Evolutionary conservation across 2,113 vertebrate species (phyloP), one percentile per base, ranked within the genome.

Genomic region (Crotophaga sulcirostris): DNA sequence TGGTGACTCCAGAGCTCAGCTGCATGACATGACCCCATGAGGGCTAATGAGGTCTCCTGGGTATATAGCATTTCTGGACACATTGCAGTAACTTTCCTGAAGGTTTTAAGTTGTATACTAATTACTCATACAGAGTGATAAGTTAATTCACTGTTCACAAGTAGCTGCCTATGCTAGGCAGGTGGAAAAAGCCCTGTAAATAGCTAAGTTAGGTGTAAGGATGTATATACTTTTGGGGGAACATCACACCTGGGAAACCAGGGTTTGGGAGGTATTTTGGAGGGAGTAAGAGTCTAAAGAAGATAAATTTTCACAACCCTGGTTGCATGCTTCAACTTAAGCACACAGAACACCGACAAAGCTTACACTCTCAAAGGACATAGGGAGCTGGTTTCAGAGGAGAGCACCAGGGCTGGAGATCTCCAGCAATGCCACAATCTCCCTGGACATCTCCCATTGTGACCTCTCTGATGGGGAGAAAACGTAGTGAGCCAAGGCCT

Each of bases 261-360:
- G 58, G 8, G 4, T 28, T 40, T 49, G 63, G 69, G 51, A 33
- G 33, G 73, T 8, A n/a, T 70, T 64, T 62, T 3, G 0, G 16
- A 18, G 28, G 31, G 17, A 38, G 40, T 20, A 38, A 79, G 16
- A 20, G 20, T 31, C 49, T 59, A 20, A 75, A 93, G 28, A 51
- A 68, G 16, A 36, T 38, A 21, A 59, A 64, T 56, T 33, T 7
- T 24, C 62, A 51, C 11, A 9, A 12, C 7, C 11, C 5, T 33
- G 21, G 17, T 33, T 79, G 38, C 16, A 5, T 2, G 11, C 51
- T 62, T 54, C 51, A 49, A 1, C 21, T 16, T n/a, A 7, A 74
- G 51, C n/a, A 19, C 11, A 6, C 0, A 11, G 58, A 25, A 69
- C 64, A 23, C 3, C 0, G 1, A n/a, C 21, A 63, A 54, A 81